Evolutionary conservation across 2,888 invertebrate genomes (phyloP), one percentile per base, ranked within the genome.

Genomic region (Synergus laeviventris): DNA sequence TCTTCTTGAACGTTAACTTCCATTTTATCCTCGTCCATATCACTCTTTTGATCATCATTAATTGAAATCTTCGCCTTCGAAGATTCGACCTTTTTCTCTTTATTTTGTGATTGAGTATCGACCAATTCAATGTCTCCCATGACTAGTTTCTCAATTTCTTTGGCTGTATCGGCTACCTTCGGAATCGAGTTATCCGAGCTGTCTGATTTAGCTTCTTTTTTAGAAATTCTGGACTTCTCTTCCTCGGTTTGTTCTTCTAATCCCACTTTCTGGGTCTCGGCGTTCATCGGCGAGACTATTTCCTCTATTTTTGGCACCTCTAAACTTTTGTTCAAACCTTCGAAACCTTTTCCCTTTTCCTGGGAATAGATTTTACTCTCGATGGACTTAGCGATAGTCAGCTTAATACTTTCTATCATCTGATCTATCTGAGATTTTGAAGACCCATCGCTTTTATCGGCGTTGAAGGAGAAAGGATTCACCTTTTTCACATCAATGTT

Each of bases 81-180:
- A 61, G 54, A 36, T 73, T 77, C 78, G 24, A 9, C n/a, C 59
- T 39, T 36, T 39, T 77, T 79, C 24, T 77, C 81, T 16, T 73
- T 81, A 61, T 78, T 88, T 36, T 85, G 85, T 60, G 87, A 86
- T 61, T 84, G 84, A 42, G 87, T 86, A 73, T 89, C 89, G 74
- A 84, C 82, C 24, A 79, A 79, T 81, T 90, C 89, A 62, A 84
- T 88, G 75, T 90, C 90, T 74, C 90, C 90, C 90, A 91, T 91
- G 87, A 91, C 91, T 89, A 91, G 89, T 86, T 90, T 91, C 81
- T 91, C 91, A 76, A 91, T 91, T 86, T 91, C 91, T 90, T 91
- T 91, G 89, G 91, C 91, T 87, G 91, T 91, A 80, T 90, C 90
- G 73, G 90, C 91, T 81, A 91, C 89, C 83, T 87, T 90, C 75